Base-by-base conservation (phyloP, 2,797 vertebrate species). In the Tokudaia muenninki region DNA sequence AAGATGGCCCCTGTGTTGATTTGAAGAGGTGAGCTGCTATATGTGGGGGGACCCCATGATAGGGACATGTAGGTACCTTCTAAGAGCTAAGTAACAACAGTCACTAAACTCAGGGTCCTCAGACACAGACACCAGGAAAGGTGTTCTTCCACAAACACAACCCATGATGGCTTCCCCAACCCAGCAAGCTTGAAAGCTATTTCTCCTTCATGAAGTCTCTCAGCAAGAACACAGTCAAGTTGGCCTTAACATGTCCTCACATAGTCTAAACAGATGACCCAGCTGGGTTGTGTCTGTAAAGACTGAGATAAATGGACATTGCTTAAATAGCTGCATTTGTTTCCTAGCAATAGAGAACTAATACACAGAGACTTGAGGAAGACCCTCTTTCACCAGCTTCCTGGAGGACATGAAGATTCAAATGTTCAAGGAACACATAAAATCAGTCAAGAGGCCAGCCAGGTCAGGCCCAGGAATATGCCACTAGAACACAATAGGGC, bases 191-290 rank as follows among this genome's bases (percentile, higher is more conserved):
- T 14, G 2, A 29, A 94, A 57, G 77, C 13, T 61, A 26, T 61
- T 94, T n/a, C 31, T 86, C 41, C 87, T 72, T n/a, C 41, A 50
- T 75, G 47, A 29, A 19, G 44, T 86, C 75, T 93, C 37, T 61
- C 81, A 29, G 1, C 31, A 52, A 90, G 57, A 94, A 75, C 13
- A 52, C 47, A 59, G 47, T 9, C 44, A 22, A 10, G 3, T 31
- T 41, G 11, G 50, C 29, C 19, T 44, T 72, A 17, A 14, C 13
- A 11, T 16, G 87, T 94, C 63, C 50, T 72, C 63, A 41, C 7
- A n/a, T 89, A 88, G 44, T 57, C 84, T 21, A 24, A 63, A 34
- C 50, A 87, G 67, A 79, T 34, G 26, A 65, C 21, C 31, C 5
- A 41, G 61, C 50, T 83, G 77, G 50, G 11, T 14, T 1, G 0